Base-by-base conservation (phyloP, 1,140 invertebrate species). In the Sinonovacula constricta region DNA sequence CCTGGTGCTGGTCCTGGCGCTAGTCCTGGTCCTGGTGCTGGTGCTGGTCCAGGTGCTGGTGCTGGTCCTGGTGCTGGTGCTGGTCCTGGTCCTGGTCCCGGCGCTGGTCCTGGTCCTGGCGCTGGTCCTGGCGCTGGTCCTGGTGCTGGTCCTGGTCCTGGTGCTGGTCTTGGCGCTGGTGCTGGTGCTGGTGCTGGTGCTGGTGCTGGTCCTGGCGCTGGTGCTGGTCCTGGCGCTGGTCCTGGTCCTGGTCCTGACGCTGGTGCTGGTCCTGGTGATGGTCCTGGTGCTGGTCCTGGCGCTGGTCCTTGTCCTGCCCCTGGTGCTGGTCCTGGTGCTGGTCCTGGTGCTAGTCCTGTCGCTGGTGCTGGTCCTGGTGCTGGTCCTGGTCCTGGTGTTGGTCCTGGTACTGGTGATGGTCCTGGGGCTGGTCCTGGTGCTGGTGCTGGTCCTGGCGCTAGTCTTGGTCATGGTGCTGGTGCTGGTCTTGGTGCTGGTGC, bases 181-280 rank as follows among this genome's bases (percentile, higher is more conserved):
- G 45, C 45, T 49, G 45, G 45, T 49, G 45, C 45, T 49, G 45
- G 45, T 49, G 10, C 10, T 49, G 45, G 45, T 49, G n/a, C 45
- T 49, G 45, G 10, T 49, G 45, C 45, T 49, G 45, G 45, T 49
- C 45, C 10, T 49, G 45, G 45, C n/a, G 45, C 45, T 49, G 45
- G 45, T 49, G 45, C 45, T 49, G 45, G 45, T 49, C 45, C 10
- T 49, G 45, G 45, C n/a, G 45, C 45, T 49, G 45, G 45, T 49
- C 45, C 26, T 26, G 7, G 22, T 4, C 28, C 7, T 14, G 31
- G n/a, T 31, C 36, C 10, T 24, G 34, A 18, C 31, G 36, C 39
- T 39, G 56, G 31, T 39, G 28, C 33, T 57, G 51, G 36, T 72
- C 31, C 15, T 57, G 56, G 49, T 57, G 34, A 51, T 51, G 67